These are phyloP conservation scores for Mastacembelus armatus DNA, from an alignment of 2,797 vertebrate species.

Conservation along the genomic window DNA sequence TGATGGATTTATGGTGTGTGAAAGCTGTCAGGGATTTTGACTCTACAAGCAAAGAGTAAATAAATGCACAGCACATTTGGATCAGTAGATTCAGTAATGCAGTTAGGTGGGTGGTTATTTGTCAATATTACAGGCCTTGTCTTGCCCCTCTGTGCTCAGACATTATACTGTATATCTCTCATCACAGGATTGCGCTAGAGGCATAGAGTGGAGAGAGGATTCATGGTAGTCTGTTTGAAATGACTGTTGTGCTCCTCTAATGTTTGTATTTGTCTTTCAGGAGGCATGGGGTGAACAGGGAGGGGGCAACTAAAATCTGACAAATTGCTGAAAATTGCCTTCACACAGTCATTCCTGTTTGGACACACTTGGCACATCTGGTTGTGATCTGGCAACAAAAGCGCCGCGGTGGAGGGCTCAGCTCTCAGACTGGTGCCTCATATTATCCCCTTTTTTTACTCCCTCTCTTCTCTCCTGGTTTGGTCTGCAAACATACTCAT, in stretches of 20 bases:
- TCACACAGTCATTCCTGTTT: constrained; percentile 87
- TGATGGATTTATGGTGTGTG: constrained; percentile 65
- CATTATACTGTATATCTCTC: constrained; percentile 68
- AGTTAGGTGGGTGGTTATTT: constrained; percentile 70
- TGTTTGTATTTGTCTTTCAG: constrained; percentile 82
- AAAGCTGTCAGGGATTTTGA: constrained; percentile 53
- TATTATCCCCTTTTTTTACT: constrained; percentile 69
- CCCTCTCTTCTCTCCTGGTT: constrained; percentile 47
- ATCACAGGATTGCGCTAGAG: constrained; percentile 58
- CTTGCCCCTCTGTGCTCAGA: constrained; percentile 67
- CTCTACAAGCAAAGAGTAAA: constrained; percentile 43
- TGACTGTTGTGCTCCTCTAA: constrained; percentile 67
- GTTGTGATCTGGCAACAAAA: constrained; percentile 87
- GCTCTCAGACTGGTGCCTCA: constrained; percentile 78
- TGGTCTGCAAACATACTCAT: constrained; percentile 64
- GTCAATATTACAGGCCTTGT: constrained; percentile 71
- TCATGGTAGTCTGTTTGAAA: constrained; percentile 65
- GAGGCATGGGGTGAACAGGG: constrained; percentile 59
- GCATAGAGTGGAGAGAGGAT: constrained; percentile 46
- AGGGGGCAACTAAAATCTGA: constrained; percentile 82
- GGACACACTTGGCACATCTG: constrained; percentile 87
- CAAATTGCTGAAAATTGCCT: constrained; percentile 90
- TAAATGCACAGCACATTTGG: constrained; percentile 45
- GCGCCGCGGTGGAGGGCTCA: constrained; percentile 75
- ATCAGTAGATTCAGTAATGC: constrained; percentile 53